Evolutionary conservation across 2,113 vertebrate species (phyloP).

Genomic region (Laticauda laticaudata): DNA sequence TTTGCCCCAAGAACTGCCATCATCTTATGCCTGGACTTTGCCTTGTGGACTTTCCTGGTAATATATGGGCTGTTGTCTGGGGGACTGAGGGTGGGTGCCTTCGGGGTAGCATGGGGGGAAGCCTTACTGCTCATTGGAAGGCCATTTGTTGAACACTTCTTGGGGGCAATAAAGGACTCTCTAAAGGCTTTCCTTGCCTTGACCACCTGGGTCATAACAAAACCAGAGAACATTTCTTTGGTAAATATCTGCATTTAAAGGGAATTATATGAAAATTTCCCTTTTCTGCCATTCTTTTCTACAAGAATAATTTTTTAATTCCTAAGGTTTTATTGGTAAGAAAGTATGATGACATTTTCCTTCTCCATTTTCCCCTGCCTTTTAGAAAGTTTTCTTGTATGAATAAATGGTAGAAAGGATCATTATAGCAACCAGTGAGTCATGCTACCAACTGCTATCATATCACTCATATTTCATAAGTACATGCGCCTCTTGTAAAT

Average conservation of each 20-base stretch:
- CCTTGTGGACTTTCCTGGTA: background rate
- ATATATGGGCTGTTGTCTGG: background rate
- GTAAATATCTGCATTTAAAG: background rate
- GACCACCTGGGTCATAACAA: background rate
- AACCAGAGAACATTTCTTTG: background rate
- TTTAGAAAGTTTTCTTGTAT: background rate
- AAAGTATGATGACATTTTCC: background rate
- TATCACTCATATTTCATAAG: background rate
- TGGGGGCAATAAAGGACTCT: background rate
- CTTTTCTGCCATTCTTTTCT: background rate
- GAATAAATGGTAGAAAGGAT: slow-evolving; percentile 3
- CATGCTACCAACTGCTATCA: background rate
- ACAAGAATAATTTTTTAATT: background rate
- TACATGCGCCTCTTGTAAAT: background rate
- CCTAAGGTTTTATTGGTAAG: background rate
- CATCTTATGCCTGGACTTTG: background rate
- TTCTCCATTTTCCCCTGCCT: background rate
- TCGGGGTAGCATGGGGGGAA: background rate
- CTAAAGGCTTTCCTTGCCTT: background rate
- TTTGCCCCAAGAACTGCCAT: background rate
- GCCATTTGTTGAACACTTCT: background rate
- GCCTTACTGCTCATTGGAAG: background rate
- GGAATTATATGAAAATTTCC: background rate
- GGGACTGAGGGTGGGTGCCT: background rate
- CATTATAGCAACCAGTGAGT: slow-evolving; percentile 4